Base-by-base conservation (phyloP, 1,140 invertebrate species). In the Euura saliciscinereae region DNA sequence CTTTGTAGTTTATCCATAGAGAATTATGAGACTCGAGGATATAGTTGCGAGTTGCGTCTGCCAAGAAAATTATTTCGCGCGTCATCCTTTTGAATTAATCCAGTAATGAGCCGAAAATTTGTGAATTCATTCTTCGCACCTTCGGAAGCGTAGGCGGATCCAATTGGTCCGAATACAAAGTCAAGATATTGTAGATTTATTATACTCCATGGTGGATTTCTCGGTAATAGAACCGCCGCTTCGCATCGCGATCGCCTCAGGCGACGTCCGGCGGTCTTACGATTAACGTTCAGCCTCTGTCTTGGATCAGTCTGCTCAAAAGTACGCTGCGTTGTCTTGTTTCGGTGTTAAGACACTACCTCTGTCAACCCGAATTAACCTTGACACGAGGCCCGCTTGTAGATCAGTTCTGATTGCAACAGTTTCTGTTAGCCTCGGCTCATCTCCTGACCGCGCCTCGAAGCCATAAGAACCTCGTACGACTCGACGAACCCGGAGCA, bases 401-500 rank as follows among this genome's bases (percentile, higher is more conserved):
- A 59, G 51, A 59, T 6, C 3, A 59, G 51, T 59, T 59, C 6
- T 59, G 51, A 59, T 59, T 59, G 51, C 13, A 59, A n/a, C 3
- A 5, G 51, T 28, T 28, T 28, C 28, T 28, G 51, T 59, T 59
- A n/a, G 51, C 7, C n/a, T 51, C 46, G 46, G 46, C 46, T n/a
- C 46, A 2, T 51, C 46, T 51, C 46, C 46, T 8, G 46, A n/a
- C 46, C 75, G 73, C 64, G 10, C 11, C 71, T 70, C 73, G 75
- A 72, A 73, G 73, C 70, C 73, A 73, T 8, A 59, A 5, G 8
- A 6, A 59, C 51, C 51, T 3, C 5, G 3, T 59, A 59, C 51
- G 3, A n/a, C 51, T 59, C 51, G 51, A 28, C 28, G 28, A 28
- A 28, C 28, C 28, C 28, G 28, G 28, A 28, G 28, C 28, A 28